phyloP scores from a whole-genome alignment of 2,797 vertebrate species.

The Telmatherina bonti region DNA sequence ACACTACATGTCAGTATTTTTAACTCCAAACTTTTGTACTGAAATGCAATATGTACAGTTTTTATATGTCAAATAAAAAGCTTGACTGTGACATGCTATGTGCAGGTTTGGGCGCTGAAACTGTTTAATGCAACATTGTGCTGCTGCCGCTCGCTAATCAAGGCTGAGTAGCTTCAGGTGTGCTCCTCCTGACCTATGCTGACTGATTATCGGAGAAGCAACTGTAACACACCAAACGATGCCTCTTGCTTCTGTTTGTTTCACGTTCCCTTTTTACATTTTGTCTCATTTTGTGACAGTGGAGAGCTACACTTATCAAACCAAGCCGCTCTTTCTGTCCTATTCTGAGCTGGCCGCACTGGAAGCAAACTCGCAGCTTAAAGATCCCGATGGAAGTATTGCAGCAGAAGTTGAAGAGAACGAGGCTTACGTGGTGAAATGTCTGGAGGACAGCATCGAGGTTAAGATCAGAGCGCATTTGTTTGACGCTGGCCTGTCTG shows the following conservation, averaged over 20 bases:
- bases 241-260: not conserved
- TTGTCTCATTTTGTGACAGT: not conserved
- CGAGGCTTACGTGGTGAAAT: constrained; percentile 42
- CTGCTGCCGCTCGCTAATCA: constrained; percentile 14
- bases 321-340: constrained; percentile 26
- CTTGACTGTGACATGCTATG: not conserved
- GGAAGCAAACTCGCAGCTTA: constrained; percentile 9
- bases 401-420: not conserved
- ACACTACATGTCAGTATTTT: constrained; percentile 5
- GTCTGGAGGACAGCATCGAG: constrained; percentile 38
- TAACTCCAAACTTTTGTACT: not conserved
- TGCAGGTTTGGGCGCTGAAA: not conserved
- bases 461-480: constrained; percentile 37
- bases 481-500: constrained; percentile 5
- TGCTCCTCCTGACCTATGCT: constrained; percentile 3
- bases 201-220: constrained; percentile 1
- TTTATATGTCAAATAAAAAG: constrained; percentile 57
- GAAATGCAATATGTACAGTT: constrained; percentile 63
- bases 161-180: constrained; percentile 44
- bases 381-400: not conserved
- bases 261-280: not conserved
- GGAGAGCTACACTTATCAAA: constrained; percentile 27
- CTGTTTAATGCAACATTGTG: not conserved
- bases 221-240: constrained; percentile 14
- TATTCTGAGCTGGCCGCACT: constrained; percentile 33